Base-by-base conservation (phyloP, 2,888 invertebrate species). In the Ernsta delagoae region DNA sequence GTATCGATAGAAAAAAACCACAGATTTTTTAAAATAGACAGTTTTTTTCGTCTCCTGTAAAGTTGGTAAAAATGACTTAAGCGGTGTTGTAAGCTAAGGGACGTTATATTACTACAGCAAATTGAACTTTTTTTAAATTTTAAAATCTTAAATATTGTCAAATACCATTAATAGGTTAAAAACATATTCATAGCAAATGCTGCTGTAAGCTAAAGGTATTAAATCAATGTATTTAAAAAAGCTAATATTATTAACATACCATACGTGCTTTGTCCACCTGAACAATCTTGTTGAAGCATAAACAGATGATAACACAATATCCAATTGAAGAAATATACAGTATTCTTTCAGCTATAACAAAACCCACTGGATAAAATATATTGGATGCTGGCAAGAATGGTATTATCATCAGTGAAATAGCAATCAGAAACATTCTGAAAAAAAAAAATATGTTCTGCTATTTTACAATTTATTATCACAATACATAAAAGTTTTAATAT, bases 381-480 rank as follows among this genome's bases (percentile, higher is more conserved):
- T 98, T 98, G 69, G 96, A 94, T 0, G 98, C 97, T 34, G 98
- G 98, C 70, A 98, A 85, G 87, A 98, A 98, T 68, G 98, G 96
- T 75, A 98, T 86, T 3, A 96, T 83, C 57, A 96, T 84, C 60
- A 97, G 83, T 61, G 94, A 90, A 62, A 96, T 74, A 57, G 95
- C 94, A 83, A 97, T 90, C 64, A 94, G 79, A 31, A 93, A 78
- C 54, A 87, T 79, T 78, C 96, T 96, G 90, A 59, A 94, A 62
- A 53, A 7, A 53, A 16, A 53, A n/a, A n/a, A 45, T n/a, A n/a
- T n/a, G n/a, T n/a, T n/a, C n/a, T n/a, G n/a, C n/a, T n/a, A n/a
- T n/a, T n/a, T 45, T 36, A 36, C 36, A 45, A 45, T 45, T 45
- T 11, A 43, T 43, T 45, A 8, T 45, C 4, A 45, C 4, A 45